Evolutionary conservation across 2,888 invertebrate genomes (phyloP), one percentile per base, ranked within the genome.

Genomic region (Cylindroiulus punctatus): DNA sequence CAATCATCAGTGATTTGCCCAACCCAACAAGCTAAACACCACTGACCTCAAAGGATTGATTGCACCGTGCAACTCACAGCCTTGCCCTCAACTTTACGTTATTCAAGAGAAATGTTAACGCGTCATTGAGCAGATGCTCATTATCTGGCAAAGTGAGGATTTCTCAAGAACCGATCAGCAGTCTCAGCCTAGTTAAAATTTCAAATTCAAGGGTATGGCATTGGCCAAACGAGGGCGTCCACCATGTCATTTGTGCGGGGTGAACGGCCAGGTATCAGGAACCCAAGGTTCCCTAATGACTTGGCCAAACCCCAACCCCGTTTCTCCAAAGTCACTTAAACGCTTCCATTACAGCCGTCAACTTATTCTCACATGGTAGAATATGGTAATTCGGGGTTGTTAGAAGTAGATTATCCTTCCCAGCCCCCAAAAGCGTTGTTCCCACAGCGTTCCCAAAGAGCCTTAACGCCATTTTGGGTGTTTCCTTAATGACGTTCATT

Each of bases 401-500:
- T 76, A 76, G 30, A 76, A 76, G 76, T 76, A 76, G 76, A 76
- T 76, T 76, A 76, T 76, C 26, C 26, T 65, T 52, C 8, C 14
- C 30, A 26, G 4, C 44, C 30, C 76, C 52, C 30, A 26, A 30
- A 76, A 10, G 26, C 26, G 8, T 44, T 8, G 14, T 76, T 76
- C 30, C 26, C 76, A 76, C 76, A 30, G 76, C 12, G 30, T 76
- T 76, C 76, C 76, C 76, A 52, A 52, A 19, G 52, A 36, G 2
- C 14, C 52, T n/a, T n/a, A 76, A 14, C 26, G 26, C 76, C 76
- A 76, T 76, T 30, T 76, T 76, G 76, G 76, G 76, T 76, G 76
- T 76, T 76, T 76, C 76, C 76, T 76, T 76, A 76, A 76, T 76
- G 12, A 76, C 76, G 76, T 76, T 76, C 76, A 76, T 76, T 76